Conservation (phyloP, 2,888 invertebrate species). For the Tridacna gigas region DNA sequence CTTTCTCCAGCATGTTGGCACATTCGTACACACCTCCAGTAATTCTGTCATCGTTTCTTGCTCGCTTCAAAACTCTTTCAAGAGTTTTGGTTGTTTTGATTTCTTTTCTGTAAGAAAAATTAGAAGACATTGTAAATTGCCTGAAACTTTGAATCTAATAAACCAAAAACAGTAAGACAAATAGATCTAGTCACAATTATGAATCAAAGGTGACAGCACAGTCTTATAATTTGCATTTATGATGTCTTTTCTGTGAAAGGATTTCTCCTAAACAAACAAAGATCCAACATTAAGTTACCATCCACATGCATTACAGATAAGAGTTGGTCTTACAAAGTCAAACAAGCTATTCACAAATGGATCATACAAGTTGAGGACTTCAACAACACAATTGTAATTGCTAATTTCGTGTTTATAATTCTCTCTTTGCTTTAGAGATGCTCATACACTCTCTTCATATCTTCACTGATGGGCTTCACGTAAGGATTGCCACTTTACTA, state of each 20-base stretch:
- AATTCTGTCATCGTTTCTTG: conserved; percentile 45
- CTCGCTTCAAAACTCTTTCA: conserved; percentile 45
- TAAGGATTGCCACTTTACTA: background rate
- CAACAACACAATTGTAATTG: no score
- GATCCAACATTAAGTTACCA: no score
- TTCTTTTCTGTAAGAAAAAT: conserved; percentile 22
- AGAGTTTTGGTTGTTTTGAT: conserved; percentile 21
- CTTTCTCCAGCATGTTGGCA: conserved; percentile 76
- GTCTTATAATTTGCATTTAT: no score
- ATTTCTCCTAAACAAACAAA: no score
- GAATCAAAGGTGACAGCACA: no score
- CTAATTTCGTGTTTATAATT: no score
- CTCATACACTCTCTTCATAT: conserved; percentile 6
- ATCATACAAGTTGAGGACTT: no score
- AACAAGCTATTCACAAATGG: no score
- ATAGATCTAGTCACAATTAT: background rate
- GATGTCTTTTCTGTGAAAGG: no score
- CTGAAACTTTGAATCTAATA: background rate
- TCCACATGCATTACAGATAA: no score
- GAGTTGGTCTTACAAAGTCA: no score
- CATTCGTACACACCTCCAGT: conserved; percentile 80
- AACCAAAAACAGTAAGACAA: no score
- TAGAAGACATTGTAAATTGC: background rate
- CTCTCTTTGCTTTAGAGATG: background rate
- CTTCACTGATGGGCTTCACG: background rate